Conservation (phyloP, 1,140 invertebrate genomes). For the Drosophila pandora region DNA sequence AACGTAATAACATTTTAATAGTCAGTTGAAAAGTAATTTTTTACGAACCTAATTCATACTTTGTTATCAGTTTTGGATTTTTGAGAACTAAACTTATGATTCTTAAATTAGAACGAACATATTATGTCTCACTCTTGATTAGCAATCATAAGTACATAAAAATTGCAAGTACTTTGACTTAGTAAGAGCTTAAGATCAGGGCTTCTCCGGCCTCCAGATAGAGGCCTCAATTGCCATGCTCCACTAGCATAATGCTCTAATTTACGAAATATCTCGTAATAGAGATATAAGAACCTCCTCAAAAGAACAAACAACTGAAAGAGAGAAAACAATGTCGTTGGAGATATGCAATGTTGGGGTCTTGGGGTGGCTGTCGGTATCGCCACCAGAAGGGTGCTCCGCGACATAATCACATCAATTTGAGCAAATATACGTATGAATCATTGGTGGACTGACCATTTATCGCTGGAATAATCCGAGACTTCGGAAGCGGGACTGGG, state of each 20-base stretch:
- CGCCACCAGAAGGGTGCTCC: conserved; percentile 10
- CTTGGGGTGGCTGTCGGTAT: conserved; percentile 6
- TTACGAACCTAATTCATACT: background rate
- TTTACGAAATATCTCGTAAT: background rate
- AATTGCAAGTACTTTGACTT: background rate
- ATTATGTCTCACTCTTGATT: background rate
- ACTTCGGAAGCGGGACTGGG: conserved; percentile 15
- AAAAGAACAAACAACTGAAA: conserved; percentile 10
- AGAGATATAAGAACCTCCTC: conserved; percentile 15
- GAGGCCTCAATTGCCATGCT: conserved; percentile 7
- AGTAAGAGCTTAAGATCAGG: conserved; percentile 9
- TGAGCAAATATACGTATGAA: conserved; percentile 4
- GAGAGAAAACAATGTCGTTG: background rate
- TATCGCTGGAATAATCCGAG: conserved; percentile 12
- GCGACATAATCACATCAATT: conserved; percentile 25
- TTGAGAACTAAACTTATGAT: background rate
- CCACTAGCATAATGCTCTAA: conserved; percentile 41
- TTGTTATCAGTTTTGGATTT: background rate
- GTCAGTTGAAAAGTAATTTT: conserved; percentile 7
- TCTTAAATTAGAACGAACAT: background rate
- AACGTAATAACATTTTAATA: conserved; percentile 26
- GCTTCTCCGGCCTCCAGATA: conserved; percentile 7
- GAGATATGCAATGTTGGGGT: conserved; percentile 11
- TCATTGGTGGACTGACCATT: background rate
- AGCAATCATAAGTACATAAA: background rate